These are phyloP conservation scores for Cynodonichthys magdalenae DNA, from an alignment of 2,797 vertebrate species.

Conservation along the genomic window DNA sequence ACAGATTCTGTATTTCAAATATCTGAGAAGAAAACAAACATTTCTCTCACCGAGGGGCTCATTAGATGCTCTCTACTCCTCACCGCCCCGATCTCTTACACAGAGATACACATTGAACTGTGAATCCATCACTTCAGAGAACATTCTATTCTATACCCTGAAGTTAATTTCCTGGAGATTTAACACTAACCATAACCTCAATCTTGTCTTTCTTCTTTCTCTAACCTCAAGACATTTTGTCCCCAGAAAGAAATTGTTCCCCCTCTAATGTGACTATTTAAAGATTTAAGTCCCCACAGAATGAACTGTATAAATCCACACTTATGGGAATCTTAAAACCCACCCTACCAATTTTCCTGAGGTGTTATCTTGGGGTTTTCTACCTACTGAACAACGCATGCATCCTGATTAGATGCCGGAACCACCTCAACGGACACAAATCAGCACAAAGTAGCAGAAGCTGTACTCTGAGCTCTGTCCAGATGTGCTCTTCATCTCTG, in stretches of 20 bases:
- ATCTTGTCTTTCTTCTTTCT: background rate
- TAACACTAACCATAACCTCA: background rate
- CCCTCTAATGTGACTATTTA: background rate
- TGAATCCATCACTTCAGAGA: background rate
- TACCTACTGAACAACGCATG: background rate
- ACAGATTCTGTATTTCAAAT: conserved; percentile 24
- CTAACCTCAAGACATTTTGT: background rate
- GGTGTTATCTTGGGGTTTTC: background rate
- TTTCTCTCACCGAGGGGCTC: conserved; percentile 49
- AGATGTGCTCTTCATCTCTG: background rate
- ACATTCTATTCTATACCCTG: background rate
- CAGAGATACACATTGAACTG: background rate
- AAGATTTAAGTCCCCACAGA: background rate
- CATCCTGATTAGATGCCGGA: background rate
- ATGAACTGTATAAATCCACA: background rate
- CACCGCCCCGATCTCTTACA: background rate
- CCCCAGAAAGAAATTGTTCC: background rate
- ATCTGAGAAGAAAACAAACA: conserved; percentile 40
- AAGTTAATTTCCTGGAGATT: conserved; percentile 2
- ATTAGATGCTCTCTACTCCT: conserved; percentile 33
- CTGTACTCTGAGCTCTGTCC: background rate
- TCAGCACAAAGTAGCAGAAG: background rate
- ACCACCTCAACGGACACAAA: background rate
- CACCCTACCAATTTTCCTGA: background rate
- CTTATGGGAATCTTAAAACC: background rate